phyloP scores from a whole-genome alignment of 2,113 vertebrate species.

The Erinaceus europaeus region DNA sequence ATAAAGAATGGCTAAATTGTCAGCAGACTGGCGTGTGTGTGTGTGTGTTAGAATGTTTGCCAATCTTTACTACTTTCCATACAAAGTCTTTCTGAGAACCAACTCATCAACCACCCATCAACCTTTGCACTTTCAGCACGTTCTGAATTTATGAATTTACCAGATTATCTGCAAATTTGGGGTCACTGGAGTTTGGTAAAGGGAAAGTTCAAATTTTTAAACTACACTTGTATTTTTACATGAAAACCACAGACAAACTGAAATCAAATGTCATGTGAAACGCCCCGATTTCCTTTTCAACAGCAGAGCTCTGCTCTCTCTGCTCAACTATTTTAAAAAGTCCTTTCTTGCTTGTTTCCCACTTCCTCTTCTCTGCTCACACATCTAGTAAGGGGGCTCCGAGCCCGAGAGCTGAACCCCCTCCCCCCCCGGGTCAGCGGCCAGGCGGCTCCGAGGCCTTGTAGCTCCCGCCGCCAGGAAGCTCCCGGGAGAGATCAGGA shows the following conservation, averaged over 20 bases:
- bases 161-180: constrained; percentile 28
- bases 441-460: not conserved
- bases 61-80: constrained; percentile 10
- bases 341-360: not conserved
- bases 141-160: constrained; percentile 28
- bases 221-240: constrained; percentile 66
- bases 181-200: constrained; percentile 53
- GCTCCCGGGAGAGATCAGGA: too few species aligned
- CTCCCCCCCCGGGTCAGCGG: too few species aligned
- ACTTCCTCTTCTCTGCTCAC: constrained; percentile 68
- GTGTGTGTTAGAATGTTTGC: not conserved
- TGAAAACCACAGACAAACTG: constrained; percentile 73
- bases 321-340: constrained; percentile 27
- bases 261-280: constrained; percentile 73
- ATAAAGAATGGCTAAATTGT: not conserved
- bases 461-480: not conserved
- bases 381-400: not conserved
- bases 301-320: not conserved
- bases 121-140: not conserved
- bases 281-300: constrained; percentile 68
- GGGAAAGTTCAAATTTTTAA: constrained; percentile 74
- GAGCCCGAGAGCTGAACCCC: not conserved
- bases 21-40: not conserved
- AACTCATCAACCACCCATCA: constrained; percentile 16
- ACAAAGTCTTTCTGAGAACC: constrained; percentile 13